Evolutionary conservation across 2,113 vertebrate species (phyloP).

Genomic region (Alouatta palliata): DNA sequence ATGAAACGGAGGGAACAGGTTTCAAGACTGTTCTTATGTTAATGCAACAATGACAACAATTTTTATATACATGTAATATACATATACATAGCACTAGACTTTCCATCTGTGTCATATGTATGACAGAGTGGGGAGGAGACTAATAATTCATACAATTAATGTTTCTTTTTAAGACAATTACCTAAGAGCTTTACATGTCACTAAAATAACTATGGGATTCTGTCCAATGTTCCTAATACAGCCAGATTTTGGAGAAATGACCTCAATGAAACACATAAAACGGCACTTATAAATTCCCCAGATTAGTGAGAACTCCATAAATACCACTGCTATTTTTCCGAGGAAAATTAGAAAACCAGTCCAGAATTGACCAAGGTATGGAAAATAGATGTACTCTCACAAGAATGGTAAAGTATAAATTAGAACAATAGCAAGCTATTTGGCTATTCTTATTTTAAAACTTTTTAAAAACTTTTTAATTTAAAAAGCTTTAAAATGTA

Average conservation of each 20-base stretch:
- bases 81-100: not conserved
- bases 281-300: not conserved
- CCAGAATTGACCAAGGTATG: not conserved
- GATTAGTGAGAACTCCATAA: not conserved
- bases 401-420: not conserved
- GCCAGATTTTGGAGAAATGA: slow-evolving; percentile 11
- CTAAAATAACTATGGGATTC: not conserved
- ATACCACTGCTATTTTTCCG: not conserved
- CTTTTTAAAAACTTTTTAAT: too few species aligned
- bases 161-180: slow-evolving; percentile 9
- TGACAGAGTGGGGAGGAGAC: not conserved
- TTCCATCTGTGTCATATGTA: not conserved
- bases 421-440: not conserved
- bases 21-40: not conserved
- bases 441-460: not conserved
- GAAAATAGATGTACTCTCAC: not conserved
- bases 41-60: not conserved
- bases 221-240: not conserved
- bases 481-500: not conserved
- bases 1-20: not conserved
- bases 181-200: not conserved
- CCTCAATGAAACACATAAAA: not conserved
- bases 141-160: not conserved
- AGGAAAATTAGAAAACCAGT: not conserved
- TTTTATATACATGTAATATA: not conserved